Base-by-base conservation (phyloP, 2,113 vertebrate genomes). In the Oxygymnocypris stewartii region DNA sequence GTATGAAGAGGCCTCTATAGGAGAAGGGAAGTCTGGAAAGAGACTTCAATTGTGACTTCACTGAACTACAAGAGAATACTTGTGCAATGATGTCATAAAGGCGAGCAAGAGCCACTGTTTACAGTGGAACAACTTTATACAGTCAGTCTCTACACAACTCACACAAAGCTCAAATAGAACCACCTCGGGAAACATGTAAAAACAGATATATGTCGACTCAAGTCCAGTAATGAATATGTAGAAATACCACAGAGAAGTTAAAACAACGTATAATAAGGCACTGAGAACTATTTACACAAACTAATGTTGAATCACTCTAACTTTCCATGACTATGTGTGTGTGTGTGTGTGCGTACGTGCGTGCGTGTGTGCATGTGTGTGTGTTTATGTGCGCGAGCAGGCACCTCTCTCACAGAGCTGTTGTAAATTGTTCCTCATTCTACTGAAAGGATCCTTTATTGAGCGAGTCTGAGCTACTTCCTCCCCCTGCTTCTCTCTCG, bases 401-500 rank as follows among this genome's bases (percentile, higher is more conserved):
- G 79, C 89, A 88, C 86, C 90, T 92, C 91, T 82, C 57, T 76
- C 84, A 80, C 73, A 87, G 80, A 86, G 31, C 85, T 86, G 85
- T 47, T 93, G 91, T 91, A 94, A 94, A 94, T 92, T 92, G 91
- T 92, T 92, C 93, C 92, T 92, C 91, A 89, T 63, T 87, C 87
- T 88, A 92, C 93, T 94, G 92, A 95, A 95, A 93, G 92, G 88
- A 85, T 90, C 85, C 89, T 93, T 94, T 93, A 94, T 94, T 92
- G 91, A 93, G 90, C 88, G 80, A 87, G 89, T 92, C 90, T 90
- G 89, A 91, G 84, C 81, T 86, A 59, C 81, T 84, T 87, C 88
- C 85, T 80, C 78, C 78, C 74, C 35, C 77, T 65, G 14, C 69
- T 74, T 42, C 69, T 84, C 59, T 37, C 77, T n/a, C 28, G 20